Base-by-base conservation (phyloP, 35 echinoderm and acorn worm genomes). In the Lytechinus pictus region DNA sequence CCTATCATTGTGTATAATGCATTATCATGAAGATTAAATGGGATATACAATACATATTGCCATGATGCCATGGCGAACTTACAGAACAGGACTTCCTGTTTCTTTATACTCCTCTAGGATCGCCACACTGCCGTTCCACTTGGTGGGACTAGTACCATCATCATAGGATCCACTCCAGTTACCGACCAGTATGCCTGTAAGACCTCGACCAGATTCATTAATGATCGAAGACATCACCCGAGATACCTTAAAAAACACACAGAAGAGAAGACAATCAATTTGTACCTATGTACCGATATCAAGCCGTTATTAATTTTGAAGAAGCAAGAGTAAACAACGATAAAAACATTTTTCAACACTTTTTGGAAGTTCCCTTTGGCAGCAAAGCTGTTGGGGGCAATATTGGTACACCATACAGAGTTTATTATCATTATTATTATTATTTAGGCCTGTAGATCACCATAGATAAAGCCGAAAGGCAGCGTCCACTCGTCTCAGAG, bases 151-250 rank as follows among this genome's bases (percentile, higher is more conserved):
- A 1, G 92, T 95, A 28, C 97, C 95, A 54, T 92, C 96, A 19
- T 9, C 21, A 21, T 97, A 99, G 10, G 97, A 72, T 4, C 98
- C 98, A 96, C 94, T 95, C 98, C 98, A 97, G n/a, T 94, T 92
- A 33, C 97, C 98, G 13, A 28, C n/a, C 53, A 99, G 89, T 0
- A 99, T 94, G 5, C 98, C 98, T 57, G 94, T 86, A 9, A 95
- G 95, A 24, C 27, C 27, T 19, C 92, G 53, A 89, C 96, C 97
- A 27, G 95, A 86, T 6, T 92, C 95, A 94, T 97, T 95, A 52
- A 96, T 95, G 44, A 96, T 92, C 27, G 94, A 92, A 27, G 96
- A 95, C 53, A 97, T 94, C 88, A 90, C 88, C 58, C 96, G 92
- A 54, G 66, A 79, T 24, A 79, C 95, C 33, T 95, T 24, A 21